Conservation (phyloP, 1,140 invertebrate genomes). For the Heliconius himera region DNA sequence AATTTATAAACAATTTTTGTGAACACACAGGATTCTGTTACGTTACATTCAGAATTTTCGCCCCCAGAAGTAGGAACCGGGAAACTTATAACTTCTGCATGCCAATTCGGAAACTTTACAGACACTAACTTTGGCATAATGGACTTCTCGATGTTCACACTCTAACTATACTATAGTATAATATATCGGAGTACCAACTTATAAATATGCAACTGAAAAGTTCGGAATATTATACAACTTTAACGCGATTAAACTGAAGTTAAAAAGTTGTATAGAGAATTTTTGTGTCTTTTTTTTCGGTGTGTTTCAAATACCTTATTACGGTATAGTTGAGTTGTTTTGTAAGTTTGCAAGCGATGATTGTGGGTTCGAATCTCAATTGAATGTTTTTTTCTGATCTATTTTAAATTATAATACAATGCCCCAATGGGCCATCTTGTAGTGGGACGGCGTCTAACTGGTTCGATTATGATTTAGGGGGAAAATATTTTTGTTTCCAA, state of each 20-base stretch:
- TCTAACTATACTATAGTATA: neutral
- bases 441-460: no score
- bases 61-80: neutral
- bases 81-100: conserved; percentile 48
- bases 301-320: neutral
- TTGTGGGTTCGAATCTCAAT: no score
- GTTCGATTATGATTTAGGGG: no score
- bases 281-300: neutral
- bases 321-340: no score
- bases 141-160: conserved; percentile 32
- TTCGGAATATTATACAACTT: conserved; percentile 20
- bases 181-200: conserved; percentile 25
- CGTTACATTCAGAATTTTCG: neutral
- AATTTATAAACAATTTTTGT: no score
- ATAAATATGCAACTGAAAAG: conserved; percentile 32
- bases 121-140: conserved; percentile 44
- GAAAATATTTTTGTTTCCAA: no score
- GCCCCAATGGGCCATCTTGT: no score
- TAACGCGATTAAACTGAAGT: conserved; percentile 21
- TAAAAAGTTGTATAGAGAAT: conserved; percentile 17
- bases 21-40: no score
- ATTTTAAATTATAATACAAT: no score
- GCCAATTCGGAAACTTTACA: conserved; percentile 53
- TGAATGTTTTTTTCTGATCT: no score
- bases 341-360: no score